Percentiles rank a stretch among this genome's conserved stretches.
Conservation (phyloP, 2,113 vertebrate genomes). For the Myrmecophaga tridactyla region DNA sequence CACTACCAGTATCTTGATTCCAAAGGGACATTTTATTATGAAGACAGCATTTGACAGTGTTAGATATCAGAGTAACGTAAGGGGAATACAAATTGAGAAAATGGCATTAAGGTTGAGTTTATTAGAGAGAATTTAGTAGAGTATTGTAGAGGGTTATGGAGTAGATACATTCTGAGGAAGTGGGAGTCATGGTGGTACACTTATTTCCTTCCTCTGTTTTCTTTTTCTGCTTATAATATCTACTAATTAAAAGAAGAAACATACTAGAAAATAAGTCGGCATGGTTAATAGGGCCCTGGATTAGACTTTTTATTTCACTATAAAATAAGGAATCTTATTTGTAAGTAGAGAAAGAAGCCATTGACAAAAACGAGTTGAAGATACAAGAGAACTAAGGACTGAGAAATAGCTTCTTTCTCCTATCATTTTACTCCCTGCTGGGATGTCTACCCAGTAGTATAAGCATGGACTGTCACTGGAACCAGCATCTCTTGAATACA, state of each 20-base stretch:
- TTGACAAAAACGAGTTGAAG: neutral
- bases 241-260: neutral
- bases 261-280: neutral
- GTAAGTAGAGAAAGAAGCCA: neutral
- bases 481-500: neutral
- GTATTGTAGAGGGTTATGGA: neutral
- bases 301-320: neutral
- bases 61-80: neutral
- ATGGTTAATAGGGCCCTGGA: neutral
- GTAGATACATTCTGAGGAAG: neutral
- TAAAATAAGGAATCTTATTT: neutral
- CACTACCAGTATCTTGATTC: neutral
- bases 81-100: neutral
- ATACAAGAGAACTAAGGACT: neutral
- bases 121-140: neutral
- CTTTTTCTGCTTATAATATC: neutral
- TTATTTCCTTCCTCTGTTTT: neutral
- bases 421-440: neutral
- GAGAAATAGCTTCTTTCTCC: no score
- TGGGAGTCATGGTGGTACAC: accelerated
- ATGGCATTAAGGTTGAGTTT: neutral
- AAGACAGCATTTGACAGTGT: neutral
- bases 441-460: no score
- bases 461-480: neutral
- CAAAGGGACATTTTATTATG: neutral